phyloP scores from a whole-genome alignment of 2,113 vertebrate species.

The Gambusia affinis region DNA sequence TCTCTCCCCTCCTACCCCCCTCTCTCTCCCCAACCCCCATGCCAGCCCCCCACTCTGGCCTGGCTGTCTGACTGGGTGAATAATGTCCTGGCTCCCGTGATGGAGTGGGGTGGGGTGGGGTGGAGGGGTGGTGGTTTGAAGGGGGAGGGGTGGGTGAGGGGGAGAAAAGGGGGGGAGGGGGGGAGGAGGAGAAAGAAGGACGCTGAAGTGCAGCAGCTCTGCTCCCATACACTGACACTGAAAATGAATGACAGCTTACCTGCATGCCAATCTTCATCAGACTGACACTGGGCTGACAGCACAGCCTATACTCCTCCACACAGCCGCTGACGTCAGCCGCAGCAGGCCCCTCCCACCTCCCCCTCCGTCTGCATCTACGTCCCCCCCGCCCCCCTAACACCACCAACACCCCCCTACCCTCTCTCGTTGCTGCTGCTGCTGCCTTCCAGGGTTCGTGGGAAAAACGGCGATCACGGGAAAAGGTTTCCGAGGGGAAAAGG shows the following conservation, averaged over 20 bases:
- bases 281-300: conserved; percentile 97
- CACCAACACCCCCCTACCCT: too few species aligned
- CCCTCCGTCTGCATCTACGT: conserved; percentile 64
- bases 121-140: conserved; percentile 63
- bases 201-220: conserved; percentile 63
- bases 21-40: conserved; percentile 37
- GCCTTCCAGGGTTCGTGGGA: conserved; percentile 74
- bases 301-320: conserved; percentile 94
- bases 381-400: conserved; percentile 14
- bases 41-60: conserved; percentile 74
- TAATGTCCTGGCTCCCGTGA: conserved; percentile 90
- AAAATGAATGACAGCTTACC: conserved; percentile 99
- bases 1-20: conserved; percentile 31
- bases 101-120: conserved; percentile 77
- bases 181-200: conserved; percentile 68
- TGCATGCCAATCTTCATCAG: conserved; percentile 99
- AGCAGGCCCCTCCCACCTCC: conserved; percentile 80
- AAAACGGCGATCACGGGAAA: conserved; percentile 34
- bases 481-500: not conserved
- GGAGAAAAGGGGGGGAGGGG: conserved; percentile 68
- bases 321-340: conserved; percentile 82
- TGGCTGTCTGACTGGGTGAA: conserved; percentile 88
- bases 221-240: conserved; percentile 85
- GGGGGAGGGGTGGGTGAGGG: conserved; percentile 69
- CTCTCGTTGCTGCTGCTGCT: conserved; percentile 34